Evolutionary conservation across 2,113 vertebrate species (phyloP).

Genomic region (Geococcyx californianus): DNA sequence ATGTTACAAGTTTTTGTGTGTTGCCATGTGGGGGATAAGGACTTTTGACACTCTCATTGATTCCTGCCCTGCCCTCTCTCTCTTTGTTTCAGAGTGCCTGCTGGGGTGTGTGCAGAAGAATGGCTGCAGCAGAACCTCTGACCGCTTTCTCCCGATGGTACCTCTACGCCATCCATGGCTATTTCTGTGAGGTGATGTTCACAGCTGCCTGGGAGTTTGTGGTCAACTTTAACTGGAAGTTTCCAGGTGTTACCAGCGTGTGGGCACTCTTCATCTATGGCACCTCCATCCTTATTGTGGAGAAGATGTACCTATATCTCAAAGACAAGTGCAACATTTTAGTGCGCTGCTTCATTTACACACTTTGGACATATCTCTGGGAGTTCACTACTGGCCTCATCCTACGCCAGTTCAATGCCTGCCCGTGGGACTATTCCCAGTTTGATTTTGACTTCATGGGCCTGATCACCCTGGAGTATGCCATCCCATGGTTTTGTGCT

Average conservation of each 20-base stretch:
- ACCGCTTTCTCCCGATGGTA: conserved; percentile 95
- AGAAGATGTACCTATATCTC: conserved; percentile 93
- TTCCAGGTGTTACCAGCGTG: conserved; percentile 95
- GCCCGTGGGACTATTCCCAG: conserved; percentile 97
- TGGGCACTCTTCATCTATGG: conserved; percentile 99
- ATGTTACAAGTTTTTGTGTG: neutral
- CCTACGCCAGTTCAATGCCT: conserved; percentile 93
- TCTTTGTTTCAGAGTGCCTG: conserved; percentile 45
- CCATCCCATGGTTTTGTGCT: conserved; percentile 96
- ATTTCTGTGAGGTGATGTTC: conserved; percentile 99
- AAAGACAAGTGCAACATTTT: conserved; percentile 85
- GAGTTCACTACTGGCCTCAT: conserved; percentile 94
- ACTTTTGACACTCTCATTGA: neutral
- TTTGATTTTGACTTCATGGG: conserved; percentile 99
- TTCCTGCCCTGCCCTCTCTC: neutral
- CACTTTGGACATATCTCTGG: conserved; percentile 96
- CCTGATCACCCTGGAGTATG: conserved; percentile 95
- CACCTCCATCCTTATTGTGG: conserved; percentile 96
- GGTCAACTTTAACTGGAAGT: conserved; percentile 96
- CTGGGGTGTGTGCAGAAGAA: conserved; percentile 45
- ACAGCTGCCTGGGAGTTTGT: conserved; percentile 97
- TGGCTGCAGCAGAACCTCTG: conserved; percentile 86
- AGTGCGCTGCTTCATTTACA: conserved; percentile 94
- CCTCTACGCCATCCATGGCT: conserved; percentile 97
- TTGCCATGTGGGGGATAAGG: neutral